A percentile compares a stretch with the other conserved stretches of the same genome.
These are phyloP conservation scores for Philypnodon macrostomus DNA, from an alignment of 2,797 vertebrate genomes.

Conservation along the genomic window DNA sequence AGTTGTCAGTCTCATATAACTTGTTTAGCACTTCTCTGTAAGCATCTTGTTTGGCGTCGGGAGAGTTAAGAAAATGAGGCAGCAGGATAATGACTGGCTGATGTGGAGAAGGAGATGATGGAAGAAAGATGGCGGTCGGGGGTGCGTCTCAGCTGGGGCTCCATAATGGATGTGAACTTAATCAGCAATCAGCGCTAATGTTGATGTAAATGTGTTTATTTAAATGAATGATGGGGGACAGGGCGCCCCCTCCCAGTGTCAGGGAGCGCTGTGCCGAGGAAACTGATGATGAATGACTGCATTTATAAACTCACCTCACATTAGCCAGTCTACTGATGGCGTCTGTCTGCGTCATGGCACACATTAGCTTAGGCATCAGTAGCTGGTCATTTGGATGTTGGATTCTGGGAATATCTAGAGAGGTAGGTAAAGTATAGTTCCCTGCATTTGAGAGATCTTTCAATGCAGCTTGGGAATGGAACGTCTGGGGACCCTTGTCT, in stretches of 20 bases:
- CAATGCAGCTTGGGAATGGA: too few relatives aligned
- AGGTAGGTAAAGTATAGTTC: too few relatives aligned
- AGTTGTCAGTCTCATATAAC: neutral
- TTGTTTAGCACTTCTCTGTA: neutral
- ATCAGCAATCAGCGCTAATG: constrained; percentile 78
- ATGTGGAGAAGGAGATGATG: constrained; percentile 32
- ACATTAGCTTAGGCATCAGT: constrained; percentile 51
- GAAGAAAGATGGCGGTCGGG: constrained; percentile 23
- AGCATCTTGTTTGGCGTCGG: constrained; percentile 1
- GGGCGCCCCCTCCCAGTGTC: constrained; percentile 40
- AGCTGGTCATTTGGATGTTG: constrained; percentile 44
- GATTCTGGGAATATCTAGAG: too few relatives aligned
- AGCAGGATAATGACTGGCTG: constrained; percentile 29
- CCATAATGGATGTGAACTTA: constrained; percentile 68
- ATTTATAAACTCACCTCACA: constrained; percentile 72
- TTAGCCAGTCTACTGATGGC: constrained; percentile 63
- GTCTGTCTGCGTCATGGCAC: constrained; percentile 45
- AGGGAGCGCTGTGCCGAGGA: constrained; percentile 51
- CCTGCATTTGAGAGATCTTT: too few relatives aligned
- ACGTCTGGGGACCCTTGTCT: too few relatives aligned
- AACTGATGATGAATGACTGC: constrained; percentile 78
- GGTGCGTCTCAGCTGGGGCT: constrained; percentile 33
- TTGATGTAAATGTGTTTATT: constrained; percentile 76
- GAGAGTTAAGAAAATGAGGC: constrained; percentile 41
- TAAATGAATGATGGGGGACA: constrained; percentile 78